Evolutionary conservation across 2,888 invertebrate genomes (phyloP).

Genomic region (Parnassius smintheus): DNA sequence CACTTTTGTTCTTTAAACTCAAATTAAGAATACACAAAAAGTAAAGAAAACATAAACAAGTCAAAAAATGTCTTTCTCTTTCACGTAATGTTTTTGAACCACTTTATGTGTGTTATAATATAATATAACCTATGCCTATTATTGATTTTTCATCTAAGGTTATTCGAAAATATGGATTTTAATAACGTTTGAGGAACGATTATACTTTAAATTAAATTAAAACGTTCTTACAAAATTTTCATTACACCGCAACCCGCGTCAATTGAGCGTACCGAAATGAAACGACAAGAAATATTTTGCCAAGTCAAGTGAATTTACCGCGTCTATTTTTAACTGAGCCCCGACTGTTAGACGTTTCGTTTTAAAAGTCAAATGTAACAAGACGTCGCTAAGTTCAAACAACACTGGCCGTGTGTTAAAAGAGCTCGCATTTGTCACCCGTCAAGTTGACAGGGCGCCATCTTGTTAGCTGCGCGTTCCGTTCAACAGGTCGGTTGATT

Average conservation of each 20-base stretch:
- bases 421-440: slow-evolving; percentile 34
- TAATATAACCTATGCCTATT: no score
- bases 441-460: slow-evolving; percentile 39
- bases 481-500: slow-evolving; percentile 25
- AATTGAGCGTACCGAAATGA: slow-evolving; percentile 10
- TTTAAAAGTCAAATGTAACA: slow-evolving; percentile 3
- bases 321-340: slow-evolving; percentile 9
- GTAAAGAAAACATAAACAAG: no score
- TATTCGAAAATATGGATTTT: no score
- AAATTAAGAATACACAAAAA: no score
- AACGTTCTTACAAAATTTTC: neutral
- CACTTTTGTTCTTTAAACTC: no score
- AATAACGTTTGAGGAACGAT: no score
- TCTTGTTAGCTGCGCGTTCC: slow-evolving; percentile 45
- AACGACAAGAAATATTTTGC: slow-evolving; percentile 27
- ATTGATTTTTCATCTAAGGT: no score
- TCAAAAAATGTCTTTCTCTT: no score
- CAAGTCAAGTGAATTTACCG: slow-evolving; percentile 22
- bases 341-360: neutral
- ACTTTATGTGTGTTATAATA: no score
- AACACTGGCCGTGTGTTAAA: slow-evolving; percentile 3
- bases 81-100: no score
- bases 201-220: neutral
- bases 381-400: neutral
- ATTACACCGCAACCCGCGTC: slow-evolving; percentile 1